Base-by-base conservation (phyloP, 2,113 vertebrate genomes). In the Oophaga pumilio region DNA sequence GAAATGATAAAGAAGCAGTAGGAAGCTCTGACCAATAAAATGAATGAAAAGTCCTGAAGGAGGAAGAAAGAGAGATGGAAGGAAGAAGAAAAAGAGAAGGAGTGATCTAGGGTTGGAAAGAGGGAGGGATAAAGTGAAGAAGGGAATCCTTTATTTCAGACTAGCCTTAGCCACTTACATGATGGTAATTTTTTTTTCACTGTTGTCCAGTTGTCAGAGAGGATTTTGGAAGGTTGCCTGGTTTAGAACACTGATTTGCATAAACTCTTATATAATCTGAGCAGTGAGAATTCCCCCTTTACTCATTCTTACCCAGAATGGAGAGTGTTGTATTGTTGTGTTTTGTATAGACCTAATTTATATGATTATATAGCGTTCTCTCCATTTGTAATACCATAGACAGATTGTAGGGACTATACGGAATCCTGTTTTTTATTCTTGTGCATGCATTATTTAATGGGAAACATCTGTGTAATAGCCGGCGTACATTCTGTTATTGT, bases 391-490 rank as follows among this genome's bases (percentile, higher is more conserved):
- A 62, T 57, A 11, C 15, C 62, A 24, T 26, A 28, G 24, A 20
- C 78, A 56, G 76, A 77, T 77, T 77, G 49, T 53, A 56, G 50
- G 76, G 22, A 77, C 76, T 26, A 15, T 56, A 24, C 22, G 62
- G 78, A 20, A 79, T 80, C 53, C 28, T 82, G 62, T n/a, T 82
- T 68, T 64, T 81, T 22, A 22, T 69, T 66, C 62, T 24, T 8
- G 17, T 69, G 64, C 49, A 84, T 68, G 62, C 62, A 66, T 69
- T 43, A 66, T 64, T 84, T 84, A 69, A 84, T 69, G 64, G 13
- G 82, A 53, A 84, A 84, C 82, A 84, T 50, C 82, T 84, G 82
- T 84, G 64, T 26, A 84, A 26, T 84, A 56, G 43, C 20, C 26
- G 4, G 43, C 71, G 50, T 26, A 84, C 82, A 84, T 84, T 69